A percentile compares a stretch with the other conserved stretches of the same genome.
phyloP scores from a whole-genome alignment of 2,888 invertebrate species.

The Macroteleia sp. region DNA sequence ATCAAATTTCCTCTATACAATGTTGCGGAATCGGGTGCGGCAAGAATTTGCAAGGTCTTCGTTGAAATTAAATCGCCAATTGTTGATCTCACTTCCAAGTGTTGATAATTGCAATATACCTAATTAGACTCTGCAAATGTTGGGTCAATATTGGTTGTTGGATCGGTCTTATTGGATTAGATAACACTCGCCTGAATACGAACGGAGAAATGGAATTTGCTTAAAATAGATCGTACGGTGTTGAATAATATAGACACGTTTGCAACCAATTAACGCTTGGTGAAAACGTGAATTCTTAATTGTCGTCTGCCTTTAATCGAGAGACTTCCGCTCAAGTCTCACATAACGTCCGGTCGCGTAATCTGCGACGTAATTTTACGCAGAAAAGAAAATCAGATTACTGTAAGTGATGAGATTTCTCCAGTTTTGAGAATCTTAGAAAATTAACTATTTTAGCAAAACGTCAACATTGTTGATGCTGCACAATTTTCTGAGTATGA shows the following conservation, averaged over 20 bases:
- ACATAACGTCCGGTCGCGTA: conserved; percentile 53
- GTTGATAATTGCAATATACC: no score
- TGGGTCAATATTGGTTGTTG: background rate
- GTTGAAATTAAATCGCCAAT: no score
- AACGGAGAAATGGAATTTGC: no score
- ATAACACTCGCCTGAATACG: no score
- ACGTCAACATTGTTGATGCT: no score
- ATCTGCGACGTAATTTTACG: conserved; percentile 34
- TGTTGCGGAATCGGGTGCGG: no score
- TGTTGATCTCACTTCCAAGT: background rate
- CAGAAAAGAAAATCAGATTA: conserved; percentile 4
- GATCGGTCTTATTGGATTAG: no score
- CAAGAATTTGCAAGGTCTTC: background rate
- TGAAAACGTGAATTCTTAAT: conserved; percentile 37
- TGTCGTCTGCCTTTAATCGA: conserved; percentile 41
- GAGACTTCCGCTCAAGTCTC: conserved; percentile 43
- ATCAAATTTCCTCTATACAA: no score
- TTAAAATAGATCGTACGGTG: no score
- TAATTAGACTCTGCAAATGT: background rate
- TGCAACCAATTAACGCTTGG: background rate
- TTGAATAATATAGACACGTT: conserved; percentile 19
- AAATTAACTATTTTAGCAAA: no score
- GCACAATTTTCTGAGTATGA: no score
- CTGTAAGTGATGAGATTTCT: background rate
- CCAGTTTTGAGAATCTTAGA: no score